phyloP scores from a whole-genome alignment of 2,797 vertebrate species.

The Vultur gryphus region DNA sequence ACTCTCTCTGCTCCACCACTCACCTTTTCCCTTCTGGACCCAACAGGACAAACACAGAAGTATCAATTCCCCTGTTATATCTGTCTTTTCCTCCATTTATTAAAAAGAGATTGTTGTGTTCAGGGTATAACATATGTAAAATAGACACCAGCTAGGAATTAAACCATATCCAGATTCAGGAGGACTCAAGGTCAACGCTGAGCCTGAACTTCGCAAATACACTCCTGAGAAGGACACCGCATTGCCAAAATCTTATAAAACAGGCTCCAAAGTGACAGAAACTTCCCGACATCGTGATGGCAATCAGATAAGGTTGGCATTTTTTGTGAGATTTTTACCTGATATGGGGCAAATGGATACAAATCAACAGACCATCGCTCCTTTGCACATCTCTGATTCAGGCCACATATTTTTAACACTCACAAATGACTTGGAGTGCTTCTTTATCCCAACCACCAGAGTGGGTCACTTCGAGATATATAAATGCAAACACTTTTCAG shows the following conservation, averaged over 20 bases:
- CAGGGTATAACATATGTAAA: background rate
- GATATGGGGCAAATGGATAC: background rate
- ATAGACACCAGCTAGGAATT: background rate
- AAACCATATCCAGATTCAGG: background rate
- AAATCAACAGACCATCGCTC: background rate
- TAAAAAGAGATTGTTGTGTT: background rate
- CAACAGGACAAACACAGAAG: background rate
- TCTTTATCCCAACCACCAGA: background rate
- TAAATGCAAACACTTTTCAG: background rate
- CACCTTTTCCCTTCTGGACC: background rate
- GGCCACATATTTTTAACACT: background rate
- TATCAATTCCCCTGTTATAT: background rate
- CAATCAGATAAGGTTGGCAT: background rate
- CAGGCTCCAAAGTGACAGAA: background rate
- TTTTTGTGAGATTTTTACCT: background rate
- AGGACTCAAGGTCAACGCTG: background rate
- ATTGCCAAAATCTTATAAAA: background rate
- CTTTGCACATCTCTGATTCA: background rate
- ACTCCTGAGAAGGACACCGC: background rate
- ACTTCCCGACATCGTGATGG: background rate
- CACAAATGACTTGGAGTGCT: background rate
- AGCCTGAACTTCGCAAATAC: background rate
- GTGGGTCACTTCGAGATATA: background rate
- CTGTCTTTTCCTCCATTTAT: background rate
- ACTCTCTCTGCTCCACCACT: background rate